Percentiles rank a stretch among this genome's conserved stretches.
Evolutionary conservation across 2,888 invertebrate species (phyloP).

Genomic region (Mythimna ferrago): DNA sequence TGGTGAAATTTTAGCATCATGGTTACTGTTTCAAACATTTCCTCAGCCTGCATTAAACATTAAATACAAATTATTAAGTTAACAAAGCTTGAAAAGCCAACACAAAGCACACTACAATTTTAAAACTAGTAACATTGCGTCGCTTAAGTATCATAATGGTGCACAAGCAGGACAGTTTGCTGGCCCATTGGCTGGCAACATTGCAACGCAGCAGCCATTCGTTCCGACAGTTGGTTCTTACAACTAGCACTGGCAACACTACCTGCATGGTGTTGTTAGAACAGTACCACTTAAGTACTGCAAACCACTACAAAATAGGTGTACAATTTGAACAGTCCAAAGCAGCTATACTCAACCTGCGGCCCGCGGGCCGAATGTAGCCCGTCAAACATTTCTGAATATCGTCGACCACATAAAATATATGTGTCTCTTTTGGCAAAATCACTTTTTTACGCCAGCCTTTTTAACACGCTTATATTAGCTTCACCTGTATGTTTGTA

Average conservation of each 20-base stretch:
- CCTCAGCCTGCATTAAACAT: background rate
- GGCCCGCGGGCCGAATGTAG: too few relatives aligned
- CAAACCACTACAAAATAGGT: background rate
- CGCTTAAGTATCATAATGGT: conserved; percentile 35
- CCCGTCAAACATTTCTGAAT: too few relatives aligned
- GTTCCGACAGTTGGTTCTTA: conserved; percentile 46
- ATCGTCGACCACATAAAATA: too few relatives aligned
- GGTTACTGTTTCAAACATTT: too few relatives aligned
- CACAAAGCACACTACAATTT: conserved; percentile 17
- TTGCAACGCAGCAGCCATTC: conserved; percentile 22
- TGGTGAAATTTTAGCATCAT: too few relatives aligned
- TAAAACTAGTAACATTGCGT: conserved; percentile 15
- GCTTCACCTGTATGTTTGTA: too few relatives aligned
- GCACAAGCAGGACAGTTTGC: conserved; percentile 44
- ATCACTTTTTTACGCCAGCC: too few relatives aligned
- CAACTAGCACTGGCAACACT: conserved; percentile 12
- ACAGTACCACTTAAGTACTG: background rate
- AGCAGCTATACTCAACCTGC: background rate
- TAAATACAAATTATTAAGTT: background rate
- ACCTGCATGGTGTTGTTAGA: background rate
- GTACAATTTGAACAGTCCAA: background rate
- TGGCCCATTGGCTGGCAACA: conserved; percentile 43
- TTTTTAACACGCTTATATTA: too few relatives aligned
- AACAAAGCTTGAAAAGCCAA: background rate
- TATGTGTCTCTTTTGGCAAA: too few relatives aligned